Base-by-base conservation (phyloP, 2,888 invertebrate species). In the Chrysomela aeneicollis region DNA sequence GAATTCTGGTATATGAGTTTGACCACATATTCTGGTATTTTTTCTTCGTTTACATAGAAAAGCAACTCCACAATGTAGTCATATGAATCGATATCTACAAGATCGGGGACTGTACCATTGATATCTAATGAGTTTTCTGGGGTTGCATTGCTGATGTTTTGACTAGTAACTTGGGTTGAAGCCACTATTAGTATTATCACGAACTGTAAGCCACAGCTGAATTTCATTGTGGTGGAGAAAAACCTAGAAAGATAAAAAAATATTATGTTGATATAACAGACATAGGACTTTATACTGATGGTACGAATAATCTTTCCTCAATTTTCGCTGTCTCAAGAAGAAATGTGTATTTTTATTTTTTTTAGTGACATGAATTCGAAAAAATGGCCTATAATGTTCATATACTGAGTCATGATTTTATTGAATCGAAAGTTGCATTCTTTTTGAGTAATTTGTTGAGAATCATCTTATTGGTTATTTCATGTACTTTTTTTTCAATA, bases 51-150 rank as follows among this genome's bases (percentile, higher is more conserved):
- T 10, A 69, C 32, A 9, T 64, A 58, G 46, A 69, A 69, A 9
- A 64, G 51, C 10, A 69, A 47, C 53, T 67, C 60, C n/a, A 69
- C 52, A 12, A 69, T 19, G 37, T 67, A 69, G 19, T 69, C 69
- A 42, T 63, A 69, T n/a, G 9, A 18, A n/a, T 10, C 12, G 17
- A 21, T 37, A 8, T 57, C 22, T 26, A 21, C 22, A 46, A 22
- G 8, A n/a, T n/a, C 26, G 12, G 26, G 5, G 12, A 17, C 5
- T 17, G 37, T 57, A 1, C 21, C 4, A 26, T 22, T 46, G 42
- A 46, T 57, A 3, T 42, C 15, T 5, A 22, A 26, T 46, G 46
- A 17, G 46, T 42, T 55, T 32, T 15, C 19, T 42, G 21, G n/a
- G 21, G 19, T 42, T 12, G 55, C 10, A 15, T 18, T 15, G 1